phyloP scores from a whole-genome alignment of 2,797 vertebrate species.

The Emydoidea blandingii region DNA sequence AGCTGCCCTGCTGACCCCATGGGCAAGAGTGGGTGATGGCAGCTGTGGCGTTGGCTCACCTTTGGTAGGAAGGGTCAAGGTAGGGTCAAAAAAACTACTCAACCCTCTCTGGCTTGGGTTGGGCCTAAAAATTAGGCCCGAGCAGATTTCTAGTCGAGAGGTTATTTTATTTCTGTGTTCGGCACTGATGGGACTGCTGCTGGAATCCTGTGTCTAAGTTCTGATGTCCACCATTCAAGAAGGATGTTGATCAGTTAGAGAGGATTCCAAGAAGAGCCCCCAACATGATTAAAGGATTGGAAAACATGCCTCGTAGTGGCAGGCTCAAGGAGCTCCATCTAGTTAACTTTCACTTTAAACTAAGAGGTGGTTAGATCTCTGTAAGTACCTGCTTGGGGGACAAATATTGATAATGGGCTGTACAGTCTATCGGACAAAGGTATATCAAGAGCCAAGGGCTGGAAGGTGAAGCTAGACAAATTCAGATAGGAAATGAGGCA shows the following conservation, averaged over 20 bases:
- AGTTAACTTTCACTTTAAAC: background rate
- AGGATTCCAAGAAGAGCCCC: background rate
- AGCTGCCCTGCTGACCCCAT: background rate
- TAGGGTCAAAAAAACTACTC: background rate
- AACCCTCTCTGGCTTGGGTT: background rate
- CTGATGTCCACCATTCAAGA: background rate
- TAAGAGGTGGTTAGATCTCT: background rate
- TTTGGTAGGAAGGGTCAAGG: background rate
- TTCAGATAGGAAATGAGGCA: background rate
- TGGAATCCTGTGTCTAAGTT: background rate
- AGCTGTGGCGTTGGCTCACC: background rate
- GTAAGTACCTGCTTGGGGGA: background rate
- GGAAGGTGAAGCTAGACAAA: background rate
- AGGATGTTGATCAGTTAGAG: background rate
- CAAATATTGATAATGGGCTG: background rate
- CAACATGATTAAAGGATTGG: background rate
- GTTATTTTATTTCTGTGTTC: background rate
- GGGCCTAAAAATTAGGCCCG: background rate
- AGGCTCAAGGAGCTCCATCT: background rate
- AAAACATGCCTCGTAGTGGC: background rate
- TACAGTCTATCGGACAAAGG: background rate
- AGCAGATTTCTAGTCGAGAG: background rate
- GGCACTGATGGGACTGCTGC: background rate
- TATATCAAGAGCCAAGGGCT: background rate
- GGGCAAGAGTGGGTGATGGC: background rate